Base-by-base conservation (phyloP, 2,888 invertebrate genomes). In the Dermolepida albohirtum region DNA sequence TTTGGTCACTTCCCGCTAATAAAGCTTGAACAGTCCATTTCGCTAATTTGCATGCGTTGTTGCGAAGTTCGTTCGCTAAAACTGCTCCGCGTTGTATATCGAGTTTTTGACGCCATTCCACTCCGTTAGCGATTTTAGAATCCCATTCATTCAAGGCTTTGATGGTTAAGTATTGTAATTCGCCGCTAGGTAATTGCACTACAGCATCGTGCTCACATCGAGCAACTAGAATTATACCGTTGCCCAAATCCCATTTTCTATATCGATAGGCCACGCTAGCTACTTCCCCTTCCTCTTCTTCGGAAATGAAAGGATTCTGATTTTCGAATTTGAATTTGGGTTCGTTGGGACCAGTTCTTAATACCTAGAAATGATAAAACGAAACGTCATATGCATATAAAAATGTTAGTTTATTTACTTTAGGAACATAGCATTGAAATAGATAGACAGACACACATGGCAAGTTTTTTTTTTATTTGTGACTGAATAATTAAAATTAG, bases 71-170 rank as follows among this genome's bases (percentile, higher is more conserved):
- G 78, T 98, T 98, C 14, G 99, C 99, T 62, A 99, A 86, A 7
- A 99, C 98, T 7, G 99, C 98, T 70, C 98, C 99, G 65, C 98
- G 90, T 85, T 99, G 99, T 0, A 93, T 95, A 85, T 99, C 99
- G 70, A 99, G 85, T 78, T 98, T 98, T 80, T 97, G 95, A 62
- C 98, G 89, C 99, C 99, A 99, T 79, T 99, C 99, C 2, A 99
- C 96, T 7, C 98, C 97, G 76, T 96, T 97, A 34, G 96, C 95
- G 68, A 92, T 83, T 87, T 96, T 94, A 0, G 97, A 96, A 84
- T 99, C 98, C 98, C 98, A 99, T 83, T 99, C 99, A 85, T 99
- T 99, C 16, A 99, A 87, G 0, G 99, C 97, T 85, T 98, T 98
- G 81, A 99, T 95, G 6, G 95, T 93, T 55, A 99, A 86, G 84